phyloP scores from a whole-genome alignment of 2,888 invertebrate genomes.

The Calliphora vomitoria region DNA sequence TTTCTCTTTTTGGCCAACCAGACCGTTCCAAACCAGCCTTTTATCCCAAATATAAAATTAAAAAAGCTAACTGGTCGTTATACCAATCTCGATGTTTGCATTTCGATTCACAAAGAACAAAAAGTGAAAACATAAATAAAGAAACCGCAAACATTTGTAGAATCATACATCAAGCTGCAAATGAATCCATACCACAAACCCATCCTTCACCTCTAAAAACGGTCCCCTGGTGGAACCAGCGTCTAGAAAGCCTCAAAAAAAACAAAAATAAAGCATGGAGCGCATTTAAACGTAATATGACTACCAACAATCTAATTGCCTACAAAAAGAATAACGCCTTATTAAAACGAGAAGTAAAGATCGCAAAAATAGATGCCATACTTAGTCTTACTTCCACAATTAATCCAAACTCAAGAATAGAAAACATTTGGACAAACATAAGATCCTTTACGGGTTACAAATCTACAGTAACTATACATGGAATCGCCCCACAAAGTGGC shows the following conservation, averaged over 20 bases:
- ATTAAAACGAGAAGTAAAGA: conserved; percentile 28
- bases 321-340: conserved; percentile 26
- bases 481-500: background rate
- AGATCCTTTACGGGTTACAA: conserved; percentile 43
- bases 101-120: background rate
- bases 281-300: conserved; percentile 24
- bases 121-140: background rate
- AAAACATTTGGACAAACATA: conserved; percentile 44
- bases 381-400: conserved; percentile 50
- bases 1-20: background rate
- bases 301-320: conserved; percentile 1
- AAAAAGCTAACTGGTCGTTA: conserved; percentile 9
- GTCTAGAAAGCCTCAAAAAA: conserved; percentile 16
- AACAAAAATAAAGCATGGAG: conserved; percentile 24
- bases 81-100: background rate
- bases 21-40: too few species aligned
- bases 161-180: background rate
- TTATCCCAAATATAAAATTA: conserved; percentile 5
- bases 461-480: conserved; percentile 20
- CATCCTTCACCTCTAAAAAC: too few species aligned
- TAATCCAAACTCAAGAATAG: background rate
- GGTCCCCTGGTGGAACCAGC: conserved; percentile 39
- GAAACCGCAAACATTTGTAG: background rate
- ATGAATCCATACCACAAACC: conserved; percentile 1
- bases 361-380: background rate